Conservation (phyloP, 1,140 invertebrate species). For the Heliconius nattereri region DNA sequence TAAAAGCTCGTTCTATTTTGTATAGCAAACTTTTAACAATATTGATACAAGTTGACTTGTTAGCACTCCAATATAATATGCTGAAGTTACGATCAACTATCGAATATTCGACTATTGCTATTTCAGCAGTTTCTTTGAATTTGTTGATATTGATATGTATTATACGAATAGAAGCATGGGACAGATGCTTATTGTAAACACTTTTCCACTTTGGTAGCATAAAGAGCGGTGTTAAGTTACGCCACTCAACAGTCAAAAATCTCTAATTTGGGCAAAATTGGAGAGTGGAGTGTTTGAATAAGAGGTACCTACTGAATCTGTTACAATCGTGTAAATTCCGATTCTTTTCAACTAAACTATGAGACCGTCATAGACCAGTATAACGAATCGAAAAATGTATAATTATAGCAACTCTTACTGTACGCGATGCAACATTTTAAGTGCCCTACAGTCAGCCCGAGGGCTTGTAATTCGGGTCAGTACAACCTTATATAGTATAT, state of each 20-base stretch:
- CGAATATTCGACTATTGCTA: background rate
- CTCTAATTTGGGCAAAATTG: no score
- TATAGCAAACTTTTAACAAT: constrained; percentile 10
- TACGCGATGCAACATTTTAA: constrained; percentile 32
- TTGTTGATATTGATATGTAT: background rate
- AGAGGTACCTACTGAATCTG: no score
- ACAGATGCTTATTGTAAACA: no score
- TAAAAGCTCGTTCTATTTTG: background rate
- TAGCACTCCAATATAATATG: background rate
- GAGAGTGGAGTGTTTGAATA: no score
- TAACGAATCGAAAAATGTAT: background rate
- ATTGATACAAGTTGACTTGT: constrained; percentile 8
- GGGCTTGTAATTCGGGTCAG: constrained; percentile 41
- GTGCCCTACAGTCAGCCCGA: constrained; percentile 33
- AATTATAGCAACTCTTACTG: constrained; percentile 38
- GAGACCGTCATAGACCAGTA: background rate
- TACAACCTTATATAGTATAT: constrained; percentile 18
- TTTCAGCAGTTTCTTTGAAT: background rate
- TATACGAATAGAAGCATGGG: background rate
- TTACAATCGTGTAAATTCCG: no score
- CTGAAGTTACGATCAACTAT: background rate
- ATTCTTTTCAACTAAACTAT: background rate
- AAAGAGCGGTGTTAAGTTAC: background rate
- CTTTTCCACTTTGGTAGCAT: background rate
- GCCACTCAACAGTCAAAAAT: background rate